These are phyloP conservation scores for Polypterus bichir DNA, from an alignment of 2,113 vertebrate species.

Conservation along the genomic window DNA sequence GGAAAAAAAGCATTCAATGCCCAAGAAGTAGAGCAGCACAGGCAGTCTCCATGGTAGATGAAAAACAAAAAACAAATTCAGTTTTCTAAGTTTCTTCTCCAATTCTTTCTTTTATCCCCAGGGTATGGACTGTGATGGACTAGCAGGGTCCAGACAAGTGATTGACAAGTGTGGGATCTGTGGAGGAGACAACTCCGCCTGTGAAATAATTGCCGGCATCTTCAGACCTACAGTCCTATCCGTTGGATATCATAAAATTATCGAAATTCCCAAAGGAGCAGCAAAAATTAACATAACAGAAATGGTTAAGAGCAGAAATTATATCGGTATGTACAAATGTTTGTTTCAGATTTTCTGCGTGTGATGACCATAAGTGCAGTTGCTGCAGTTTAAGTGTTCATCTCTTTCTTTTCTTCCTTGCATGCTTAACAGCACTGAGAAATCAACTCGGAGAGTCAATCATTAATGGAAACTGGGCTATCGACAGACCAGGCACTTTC, in stretches of 20 bases:
- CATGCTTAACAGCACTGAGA: slow-evolving; percentile 5
- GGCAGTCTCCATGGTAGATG: too few species aligned
- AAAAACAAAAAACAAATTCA: too few species aligned
- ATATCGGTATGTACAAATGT: slow-evolving; percentile 35
- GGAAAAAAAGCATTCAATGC: too few species aligned
- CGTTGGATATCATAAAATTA: slow-evolving; percentile 49
- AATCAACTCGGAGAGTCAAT: slow-evolving; percentile 9
- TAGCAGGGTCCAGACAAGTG: slow-evolving; percentile 10
- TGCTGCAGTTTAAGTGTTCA: not conserved
- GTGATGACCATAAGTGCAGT: not conserved
- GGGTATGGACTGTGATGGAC: slow-evolving; percentile 16
- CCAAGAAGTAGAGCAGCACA: too few species aligned
- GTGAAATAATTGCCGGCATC: slow-evolving; percentile 37
- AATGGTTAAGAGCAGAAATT: slow-evolving; percentile 46
- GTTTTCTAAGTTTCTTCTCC: not conserved
- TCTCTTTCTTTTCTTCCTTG: not conserved
- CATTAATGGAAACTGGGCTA: slow-evolving; percentile 18
- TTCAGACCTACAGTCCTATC: slow-evolving; percentile 37
- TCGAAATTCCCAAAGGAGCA: slow-evolving; percentile 46
- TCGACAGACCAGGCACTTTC: slow-evolving; percentile 12
- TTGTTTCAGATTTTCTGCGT: not conserved
- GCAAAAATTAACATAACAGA: slow-evolving; percentile 41
- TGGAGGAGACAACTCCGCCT: slow-evolving; percentile 24
- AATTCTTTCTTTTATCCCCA: slow-evolving; percentile 2
- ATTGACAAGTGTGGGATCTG: slow-evolving; percentile 29